phyloP scores from a whole-genome alignment of 2,797 vertebrate genomes.

The Gymnoscopelus microlampas region DNA sequence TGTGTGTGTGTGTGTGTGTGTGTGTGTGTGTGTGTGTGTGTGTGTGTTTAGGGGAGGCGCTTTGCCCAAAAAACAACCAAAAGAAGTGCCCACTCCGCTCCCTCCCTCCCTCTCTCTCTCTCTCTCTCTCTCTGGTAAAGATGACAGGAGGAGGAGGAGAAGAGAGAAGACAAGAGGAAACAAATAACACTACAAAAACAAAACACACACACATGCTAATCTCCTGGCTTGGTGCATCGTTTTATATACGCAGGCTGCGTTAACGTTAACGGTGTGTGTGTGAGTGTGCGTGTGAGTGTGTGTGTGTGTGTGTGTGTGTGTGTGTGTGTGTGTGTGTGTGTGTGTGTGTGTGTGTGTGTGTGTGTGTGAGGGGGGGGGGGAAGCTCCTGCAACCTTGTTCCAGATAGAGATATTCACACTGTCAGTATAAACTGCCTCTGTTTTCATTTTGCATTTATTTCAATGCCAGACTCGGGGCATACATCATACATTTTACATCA shows the following conservation, averaged over 20 bases:
- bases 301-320: no score
- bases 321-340: no score
- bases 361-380: no score
- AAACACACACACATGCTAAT: constrained; percentile 64
- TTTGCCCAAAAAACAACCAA: constrained; percentile 37
- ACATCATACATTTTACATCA: constrained; percentile 99
- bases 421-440: constrained; percentile 99
- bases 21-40: constrained; percentile 2
- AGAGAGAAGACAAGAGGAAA: constrained; percentile 32
- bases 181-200: constrained; percentile 62
- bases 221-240: constrained; percentile 77
- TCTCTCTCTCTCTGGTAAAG: constrained; percentile 48
- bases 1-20: constrained; percentile 15
- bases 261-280: no score
- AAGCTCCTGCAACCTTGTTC: constrained; percentile 88
- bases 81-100: constrained; percentile 66
- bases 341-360: no score
- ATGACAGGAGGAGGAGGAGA: constrained; percentile 72
- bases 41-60: constrained; percentile 33
- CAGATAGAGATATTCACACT: constrained; percentile 99
- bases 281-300: no score
- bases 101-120: no score
- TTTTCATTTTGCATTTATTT: constrained; percentile 99
- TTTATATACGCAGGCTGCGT: constrained; percentile 62
- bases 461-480: constrained; percentile 99